These are phyloP conservation scores for Eugnorisma glareosa DNA, from an alignment of 2,888 invertebrate species.

Conservation along the genomic window DNA sequence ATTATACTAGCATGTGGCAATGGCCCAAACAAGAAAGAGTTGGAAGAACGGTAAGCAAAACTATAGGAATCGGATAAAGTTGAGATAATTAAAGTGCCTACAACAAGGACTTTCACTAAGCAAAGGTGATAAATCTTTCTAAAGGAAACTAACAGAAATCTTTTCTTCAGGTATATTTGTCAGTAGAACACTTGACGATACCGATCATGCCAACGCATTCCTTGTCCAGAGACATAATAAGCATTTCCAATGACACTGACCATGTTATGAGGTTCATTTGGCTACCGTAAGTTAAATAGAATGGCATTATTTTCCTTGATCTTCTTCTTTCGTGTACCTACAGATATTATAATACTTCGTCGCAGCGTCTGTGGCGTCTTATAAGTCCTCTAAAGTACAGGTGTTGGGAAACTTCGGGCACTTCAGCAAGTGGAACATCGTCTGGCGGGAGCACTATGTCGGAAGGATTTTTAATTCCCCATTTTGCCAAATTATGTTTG, in stretches of 20 bases:
- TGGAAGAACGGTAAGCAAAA: not conserved
- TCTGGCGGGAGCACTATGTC: no score
- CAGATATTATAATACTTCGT: no score
- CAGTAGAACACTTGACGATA: slow-evolving; percentile 83
- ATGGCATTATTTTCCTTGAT: not conserved
- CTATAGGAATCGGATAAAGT: not conserved
- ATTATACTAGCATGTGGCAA: no score
- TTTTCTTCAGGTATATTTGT: slow-evolving; percentile 81
- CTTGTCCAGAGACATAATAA: slow-evolving; percentile 82
- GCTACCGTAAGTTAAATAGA: slow-evolving; percentile 81
- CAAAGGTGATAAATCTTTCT: not conserved
- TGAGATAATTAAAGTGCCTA: not conserved
- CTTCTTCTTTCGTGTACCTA: not conserved
- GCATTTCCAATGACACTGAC: slow-evolving; percentile 85
- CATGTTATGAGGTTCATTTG: slow-evolving; percentile 85
- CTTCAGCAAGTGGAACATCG: no score
- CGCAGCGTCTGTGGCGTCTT: no score
- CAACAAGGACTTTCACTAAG: not conserved
- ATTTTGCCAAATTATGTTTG: no score
- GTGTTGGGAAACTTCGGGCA: no score
- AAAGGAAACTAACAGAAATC: not conserved
- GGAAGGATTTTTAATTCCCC: no score
- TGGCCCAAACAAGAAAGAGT: not conserved
- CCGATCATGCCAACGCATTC: slow-evolving; percentile 86
- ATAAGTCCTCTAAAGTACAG: no score